Conservation (phyloP, 2,113 vertebrate genomes). For the Trematocara zebra region DNA sequence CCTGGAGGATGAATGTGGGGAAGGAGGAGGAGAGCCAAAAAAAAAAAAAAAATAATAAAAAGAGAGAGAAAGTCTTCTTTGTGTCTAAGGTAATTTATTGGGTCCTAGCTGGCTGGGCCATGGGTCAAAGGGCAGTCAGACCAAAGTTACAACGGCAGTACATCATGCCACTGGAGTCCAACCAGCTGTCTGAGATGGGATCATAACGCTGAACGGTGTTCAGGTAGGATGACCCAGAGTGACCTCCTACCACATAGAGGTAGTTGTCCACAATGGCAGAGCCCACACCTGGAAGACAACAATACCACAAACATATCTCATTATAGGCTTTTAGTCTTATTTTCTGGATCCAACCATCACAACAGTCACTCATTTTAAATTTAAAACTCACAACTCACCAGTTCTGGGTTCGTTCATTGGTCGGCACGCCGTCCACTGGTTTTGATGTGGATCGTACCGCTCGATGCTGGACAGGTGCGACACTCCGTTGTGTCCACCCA, state of each 20-base stretch:
- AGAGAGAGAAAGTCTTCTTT: constrained; percentile 45
- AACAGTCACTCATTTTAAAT: neutral
- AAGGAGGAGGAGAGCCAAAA: constrained; percentile 5
- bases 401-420: constrained; percentile 97
- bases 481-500: constrained; percentile 95
- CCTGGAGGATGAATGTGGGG: constrained; percentile 42
- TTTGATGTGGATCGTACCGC: constrained; percentile 95
- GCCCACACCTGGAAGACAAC: constrained; percentile 80
- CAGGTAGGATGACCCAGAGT: constrained; percentile 95
- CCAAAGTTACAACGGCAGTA: constrained; percentile 98
- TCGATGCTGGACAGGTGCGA: constrained; percentile 97
- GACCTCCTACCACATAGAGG: constrained; percentile 96
- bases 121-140: constrained; percentile 89
- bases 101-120: constrained; percentile 47
- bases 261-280: constrained; percentile 93
- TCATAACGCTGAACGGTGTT: constrained; percentile 96
- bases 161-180: constrained; percentile 94
- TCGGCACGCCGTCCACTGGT: constrained; percentile 94
- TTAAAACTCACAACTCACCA: constrained; percentile 71
- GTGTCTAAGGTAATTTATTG: constrained; percentile 27
- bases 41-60: constrained; percentile 36
- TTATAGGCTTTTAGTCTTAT: neutral
- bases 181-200: constrained; percentile 90
- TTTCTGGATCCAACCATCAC: neutral
- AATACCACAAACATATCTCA: neutral